phyloP scores from a whole-genome alignment of 1,140 invertebrate species.

The Argopecten irradians region DNA sequence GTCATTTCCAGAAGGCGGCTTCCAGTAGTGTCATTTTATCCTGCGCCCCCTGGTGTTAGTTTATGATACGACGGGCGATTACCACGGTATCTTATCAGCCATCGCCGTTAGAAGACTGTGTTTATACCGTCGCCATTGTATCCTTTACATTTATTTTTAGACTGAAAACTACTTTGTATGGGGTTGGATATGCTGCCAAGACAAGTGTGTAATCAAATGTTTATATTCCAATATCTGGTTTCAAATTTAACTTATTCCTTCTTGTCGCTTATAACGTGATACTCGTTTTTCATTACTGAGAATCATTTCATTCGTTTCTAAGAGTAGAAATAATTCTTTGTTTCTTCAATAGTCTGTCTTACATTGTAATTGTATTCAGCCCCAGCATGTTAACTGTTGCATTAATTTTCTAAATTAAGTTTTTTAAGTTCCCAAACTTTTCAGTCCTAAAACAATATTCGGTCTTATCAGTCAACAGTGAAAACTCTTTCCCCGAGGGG shows the following conservation, averaged over 20 bases:
- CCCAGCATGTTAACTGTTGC: too few species aligned
- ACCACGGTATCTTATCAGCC: background rate
- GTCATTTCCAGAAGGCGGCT: background rate
- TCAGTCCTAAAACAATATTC: too few species aligned
- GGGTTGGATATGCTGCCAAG: background rate
- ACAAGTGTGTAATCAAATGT: background rate
- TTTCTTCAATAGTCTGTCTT: too few species aligned
- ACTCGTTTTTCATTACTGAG: background rate
- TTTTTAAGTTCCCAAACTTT: too few species aligned
- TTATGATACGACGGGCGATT: background rate
- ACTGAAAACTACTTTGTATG: background rate
- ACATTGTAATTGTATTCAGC: too few species aligned
- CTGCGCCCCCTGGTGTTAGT: conserved; percentile 15
- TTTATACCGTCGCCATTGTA: background rate
- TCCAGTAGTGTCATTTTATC: background rate
- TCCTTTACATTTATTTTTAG: background rate
- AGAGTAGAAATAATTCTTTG: too few species aligned
- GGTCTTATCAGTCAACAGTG: too few species aligned
- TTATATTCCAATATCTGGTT: background rate
- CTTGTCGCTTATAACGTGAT: background rate
- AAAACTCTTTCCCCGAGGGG: too few species aligned
- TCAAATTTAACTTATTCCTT: background rate
- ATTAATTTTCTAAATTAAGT: too few species aligned
- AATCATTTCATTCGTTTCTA: too few species aligned
- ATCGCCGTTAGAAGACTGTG: background rate